Evolutionary conservation across 92 coral and sea anemone genomes (phyloP), one percentile per base, ranked within the genome.

Genomic region (Pocillopora grandis): DNA sequence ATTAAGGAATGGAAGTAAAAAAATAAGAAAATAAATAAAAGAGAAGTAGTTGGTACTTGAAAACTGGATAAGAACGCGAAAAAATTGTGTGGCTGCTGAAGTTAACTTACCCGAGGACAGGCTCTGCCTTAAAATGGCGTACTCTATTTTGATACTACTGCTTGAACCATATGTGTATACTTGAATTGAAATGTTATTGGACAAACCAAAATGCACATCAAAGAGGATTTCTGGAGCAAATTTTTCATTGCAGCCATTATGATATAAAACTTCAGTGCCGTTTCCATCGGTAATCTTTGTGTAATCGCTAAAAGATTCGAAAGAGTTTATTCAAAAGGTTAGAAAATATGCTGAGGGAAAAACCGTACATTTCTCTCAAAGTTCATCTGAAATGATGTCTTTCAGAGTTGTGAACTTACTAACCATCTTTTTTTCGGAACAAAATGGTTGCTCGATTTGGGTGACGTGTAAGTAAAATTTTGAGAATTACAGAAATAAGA

Each of bases 221-320:
- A 33, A 21, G 5, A 70, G 55, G 42, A 70, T 70, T 70, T 70
- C 74, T 70, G 74, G 57, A 70, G 74, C 56, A 70, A 70, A 70
- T n/a, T 19, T 10, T 55, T 33, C 74, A 1, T 17, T 48, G 18
- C 74, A 70, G 18, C 74, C 74, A 36, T 15, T 13, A 20, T 70
- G 74, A 37, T 36, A 37, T 19, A 70, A 33, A 70, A 36, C 74
- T 33, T 70, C 55, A 35, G 56, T 70, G 10, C 11, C 12, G 12
- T 70, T 70, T 5, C 57, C 74, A 70, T 15, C 74, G 42, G 10
- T 70, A 35, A 70, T 70, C 74, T 16, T 70, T 49, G n/a, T 10
- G 18, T 70, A 36, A 14, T 70, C 74, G 56, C 74, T 70, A 16
- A 27, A 12, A 67, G 4, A 42, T 42, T 42, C 49, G 49, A 42